Evolutionary conservation across 2,888 invertebrate species (phyloP).

Genomic region (Calameuta filiformis): DNA sequence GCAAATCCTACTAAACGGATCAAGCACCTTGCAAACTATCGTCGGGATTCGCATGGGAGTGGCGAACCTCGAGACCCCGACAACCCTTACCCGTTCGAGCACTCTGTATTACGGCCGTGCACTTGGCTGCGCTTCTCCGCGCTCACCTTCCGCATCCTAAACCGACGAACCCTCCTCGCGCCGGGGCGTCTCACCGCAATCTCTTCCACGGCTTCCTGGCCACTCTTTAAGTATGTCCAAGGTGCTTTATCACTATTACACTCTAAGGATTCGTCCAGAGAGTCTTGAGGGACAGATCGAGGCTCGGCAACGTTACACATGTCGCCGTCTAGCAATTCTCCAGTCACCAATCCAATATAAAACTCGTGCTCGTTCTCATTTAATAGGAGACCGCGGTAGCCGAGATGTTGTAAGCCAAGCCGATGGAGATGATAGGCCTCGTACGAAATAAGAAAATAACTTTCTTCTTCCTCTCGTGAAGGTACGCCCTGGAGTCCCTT

Average conservation of each 20-base stretch:
- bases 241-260: background rate
- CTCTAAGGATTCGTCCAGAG: background rate
- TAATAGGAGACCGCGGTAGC: background rate
- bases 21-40: constrained; percentile 23
- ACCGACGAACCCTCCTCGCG: background rate
- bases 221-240: background rate
- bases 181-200: background rate
- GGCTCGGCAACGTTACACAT: background rate
- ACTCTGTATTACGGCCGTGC: background rate
- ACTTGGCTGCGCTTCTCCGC: background rate
- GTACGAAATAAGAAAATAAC: background rate
- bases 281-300: background rate
- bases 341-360: background rate
- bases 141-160: background rate
- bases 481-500: background rate
- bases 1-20: constrained; percentile 41
- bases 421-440: background rate
- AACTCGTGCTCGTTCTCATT: background rate
- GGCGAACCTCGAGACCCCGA: background rate
- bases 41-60: constrained; percentile 32
- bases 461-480: background rate
- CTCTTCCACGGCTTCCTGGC: background rate
- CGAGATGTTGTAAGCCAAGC: background rate
- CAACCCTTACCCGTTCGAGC: background rate
- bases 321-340: background rate